phyloP scores from a whole-genome alignment of 2,113 vertebrate species.

The Puffinus mauretanicus region DNA sequence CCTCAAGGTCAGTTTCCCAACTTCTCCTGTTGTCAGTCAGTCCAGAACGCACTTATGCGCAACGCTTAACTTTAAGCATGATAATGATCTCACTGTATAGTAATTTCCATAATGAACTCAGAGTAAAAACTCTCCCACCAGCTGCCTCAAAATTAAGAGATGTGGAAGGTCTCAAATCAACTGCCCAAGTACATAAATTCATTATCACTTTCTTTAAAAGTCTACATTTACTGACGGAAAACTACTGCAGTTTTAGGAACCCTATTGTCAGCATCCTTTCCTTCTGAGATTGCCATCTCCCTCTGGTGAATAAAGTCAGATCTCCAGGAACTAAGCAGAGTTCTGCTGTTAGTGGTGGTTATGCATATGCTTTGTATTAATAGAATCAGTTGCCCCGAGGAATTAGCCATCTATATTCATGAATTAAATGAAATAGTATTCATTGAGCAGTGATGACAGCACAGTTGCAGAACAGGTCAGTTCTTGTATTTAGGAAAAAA shows the following conservation, averaged over 20 bases:
- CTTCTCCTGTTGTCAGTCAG: slow-evolving; percentile 1
- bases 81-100: slow-evolving; percentile 3
- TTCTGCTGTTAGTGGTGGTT: neutral
- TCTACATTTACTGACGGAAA: neutral
- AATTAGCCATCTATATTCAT: slow-evolving; percentile 62
- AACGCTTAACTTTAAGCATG: slow-evolving; percentile 3
- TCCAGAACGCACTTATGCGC: neutral
- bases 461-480: slow-evolving; percentile 24
- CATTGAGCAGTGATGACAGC: neutral
- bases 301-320: slow-evolving; percentile 5
- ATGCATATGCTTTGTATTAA: slow-evolving; percentile 41
- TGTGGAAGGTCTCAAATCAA: neutral
- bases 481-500: neutral
- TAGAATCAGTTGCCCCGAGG: neutral
- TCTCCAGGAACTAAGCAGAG: neutral
- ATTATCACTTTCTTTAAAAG: neutral
- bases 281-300: neutral
- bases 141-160: slow-evolving; percentile 44
- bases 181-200: neutral
- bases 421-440: slow-evolving; percentile 26
- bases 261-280: neutral
- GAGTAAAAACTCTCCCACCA: slow-evolving; percentile 28
- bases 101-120: slow-evolving; percentile 46
- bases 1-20: slow-evolving; percentile 22
- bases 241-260: neutral